Conservation (phyloP, 2,113 vertebrate genomes). For the Callipepla californica region DNA sequence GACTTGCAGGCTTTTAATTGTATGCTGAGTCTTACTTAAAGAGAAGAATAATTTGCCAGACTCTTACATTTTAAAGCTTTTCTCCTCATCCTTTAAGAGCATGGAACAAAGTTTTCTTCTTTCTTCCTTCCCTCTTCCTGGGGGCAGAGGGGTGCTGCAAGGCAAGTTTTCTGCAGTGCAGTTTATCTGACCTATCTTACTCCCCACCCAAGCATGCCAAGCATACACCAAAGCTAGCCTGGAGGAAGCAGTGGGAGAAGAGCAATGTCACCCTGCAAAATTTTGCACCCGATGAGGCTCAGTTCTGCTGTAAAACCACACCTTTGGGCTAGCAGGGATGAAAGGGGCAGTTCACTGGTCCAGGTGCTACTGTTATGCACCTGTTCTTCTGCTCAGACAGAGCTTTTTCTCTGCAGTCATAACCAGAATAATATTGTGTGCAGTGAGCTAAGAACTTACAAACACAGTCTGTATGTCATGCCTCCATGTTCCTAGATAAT, state of each 20-base stretch:
- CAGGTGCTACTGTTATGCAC: slow-evolving; percentile 8
- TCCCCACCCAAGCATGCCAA: neutral
- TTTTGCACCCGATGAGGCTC: neutral
- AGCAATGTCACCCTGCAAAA: neutral
- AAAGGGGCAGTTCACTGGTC: slow-evolving; percentile 21
- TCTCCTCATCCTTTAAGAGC: neutral
- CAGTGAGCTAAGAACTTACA: neutral
- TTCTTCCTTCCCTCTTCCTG: neutral
- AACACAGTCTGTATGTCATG: neutral
- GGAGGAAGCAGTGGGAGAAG: neutral
- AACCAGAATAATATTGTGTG: neutral
- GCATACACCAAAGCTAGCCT: neutral
- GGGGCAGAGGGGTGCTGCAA: neutral
- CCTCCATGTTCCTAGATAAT: neutral
- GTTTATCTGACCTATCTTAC: neutral
- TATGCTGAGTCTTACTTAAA: neutral
- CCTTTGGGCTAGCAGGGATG: neutral
- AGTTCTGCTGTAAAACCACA: neutral
- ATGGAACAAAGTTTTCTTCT: neutral
- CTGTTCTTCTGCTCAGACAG: slow-evolving; percentile 37
- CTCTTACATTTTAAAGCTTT: neutral
- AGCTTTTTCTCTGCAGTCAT: neutral
- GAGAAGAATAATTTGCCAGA: neutral
- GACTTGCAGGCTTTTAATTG: neutral
- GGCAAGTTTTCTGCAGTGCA: neutral